Evolutionary conservation across 2,113 vertebrate species (phyloP).

Genomic region (Peromyscus californicus): DNA sequence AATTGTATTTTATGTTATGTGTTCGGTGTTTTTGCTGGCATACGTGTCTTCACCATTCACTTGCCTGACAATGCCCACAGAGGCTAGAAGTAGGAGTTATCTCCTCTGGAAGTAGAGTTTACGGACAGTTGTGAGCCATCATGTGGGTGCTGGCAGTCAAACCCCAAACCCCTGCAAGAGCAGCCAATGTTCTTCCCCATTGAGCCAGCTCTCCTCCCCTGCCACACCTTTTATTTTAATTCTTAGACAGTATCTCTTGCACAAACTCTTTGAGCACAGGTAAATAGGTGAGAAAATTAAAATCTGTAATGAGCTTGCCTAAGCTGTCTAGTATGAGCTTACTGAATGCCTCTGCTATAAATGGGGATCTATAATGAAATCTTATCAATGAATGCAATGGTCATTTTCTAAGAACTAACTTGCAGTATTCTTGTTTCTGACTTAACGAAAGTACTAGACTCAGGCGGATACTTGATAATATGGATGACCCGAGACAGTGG

Average conservation of each 20-base stretch:
- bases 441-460: background rate
- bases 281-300: background rate
- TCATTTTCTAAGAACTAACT: constrained; percentile 8
- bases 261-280: background rate
- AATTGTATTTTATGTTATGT: background rate
- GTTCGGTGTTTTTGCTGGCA: background rate
- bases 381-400: background rate
- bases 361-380: background rate
- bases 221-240: background rate
- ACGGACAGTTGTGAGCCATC: background rate
- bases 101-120: background rate
- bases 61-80: background rate
- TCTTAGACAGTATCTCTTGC: background rate
- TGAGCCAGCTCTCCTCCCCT: background rate
- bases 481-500: background rate
- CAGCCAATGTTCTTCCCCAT: background rate
- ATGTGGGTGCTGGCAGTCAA: background rate
- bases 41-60: background rate
- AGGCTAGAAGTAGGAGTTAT: background rate
- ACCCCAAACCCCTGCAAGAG: background rate
- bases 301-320: background rate
- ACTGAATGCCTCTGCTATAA: background rate
- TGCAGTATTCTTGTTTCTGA: background rate
- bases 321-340: background rate
- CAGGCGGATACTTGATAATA: background rate